These are phyloP conservation scores for Megaceryle torquata DNA, from an alignment of 2,113 vertebrate genomes.

Conservation along the genomic window DNA sequence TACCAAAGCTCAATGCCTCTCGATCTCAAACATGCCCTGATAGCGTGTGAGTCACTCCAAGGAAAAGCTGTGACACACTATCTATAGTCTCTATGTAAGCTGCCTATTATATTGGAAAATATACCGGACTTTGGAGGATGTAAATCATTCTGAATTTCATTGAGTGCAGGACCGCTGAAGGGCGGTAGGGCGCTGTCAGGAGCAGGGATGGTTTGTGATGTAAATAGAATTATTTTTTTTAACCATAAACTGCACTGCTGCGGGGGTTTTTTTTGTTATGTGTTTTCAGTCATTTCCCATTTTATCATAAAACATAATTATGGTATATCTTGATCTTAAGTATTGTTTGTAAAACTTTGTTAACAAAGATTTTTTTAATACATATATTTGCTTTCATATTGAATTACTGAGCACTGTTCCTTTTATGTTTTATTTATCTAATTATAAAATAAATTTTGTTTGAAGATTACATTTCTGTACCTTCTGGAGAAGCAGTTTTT, in stretches of 20 bases:
- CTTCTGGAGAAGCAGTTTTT: slow-evolving; percentile 1
- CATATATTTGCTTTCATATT: slow-evolving; percentile 59
- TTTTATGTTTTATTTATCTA: slow-evolving; percentile 58
- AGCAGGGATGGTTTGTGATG: background rate
- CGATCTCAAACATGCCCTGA: background rate
- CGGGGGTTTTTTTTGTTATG: background rate
- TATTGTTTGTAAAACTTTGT: slow-evolving; percentile 57
- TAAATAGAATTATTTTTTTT: slow-evolving; percentile 43
- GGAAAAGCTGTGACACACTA: background rate
- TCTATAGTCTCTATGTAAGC: background rate
- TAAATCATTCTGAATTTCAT: background rate
- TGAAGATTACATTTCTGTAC: slow-evolving; percentile 3
- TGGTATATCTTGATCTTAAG: slow-evolving; percentile 6
- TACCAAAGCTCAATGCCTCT: background rate
- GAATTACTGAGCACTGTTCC: slow-evolving; percentile 17
- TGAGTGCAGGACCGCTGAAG: background rate
- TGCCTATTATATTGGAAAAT: background rate
- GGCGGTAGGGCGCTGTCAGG: slow-evolving; percentile 5
- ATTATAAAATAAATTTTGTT: slow-evolving; percentile 60
- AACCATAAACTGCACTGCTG: slow-evolving; percentile 10
- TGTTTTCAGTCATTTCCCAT: background rate
- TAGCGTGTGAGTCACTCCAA: background rate
- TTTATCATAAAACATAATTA: slow-evolving; percentile 23
- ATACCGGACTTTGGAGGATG: background rate
- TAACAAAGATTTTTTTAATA: slow-evolving; percentile 33